Evolutionary conservation across 2,888 invertebrate genomes (phyloP).

Genomic region (Stratiomys singularior): DNA sequence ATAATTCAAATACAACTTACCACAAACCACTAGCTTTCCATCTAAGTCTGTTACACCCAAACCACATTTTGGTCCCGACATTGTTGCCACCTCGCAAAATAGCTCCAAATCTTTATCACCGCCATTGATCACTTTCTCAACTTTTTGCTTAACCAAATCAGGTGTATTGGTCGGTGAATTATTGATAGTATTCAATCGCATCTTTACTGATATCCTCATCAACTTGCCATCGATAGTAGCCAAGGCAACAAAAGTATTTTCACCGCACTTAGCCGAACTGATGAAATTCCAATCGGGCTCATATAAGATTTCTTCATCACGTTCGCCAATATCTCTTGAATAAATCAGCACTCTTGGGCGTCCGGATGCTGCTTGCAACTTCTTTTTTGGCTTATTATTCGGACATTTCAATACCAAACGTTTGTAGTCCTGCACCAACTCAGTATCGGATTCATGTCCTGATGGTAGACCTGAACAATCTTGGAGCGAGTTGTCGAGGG

Average conservation of each 20-base stretch:
- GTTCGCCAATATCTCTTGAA: slow-evolving; percentile 68
- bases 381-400: slow-evolving; percentile 58
- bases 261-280: slow-evolving; percentile 70
- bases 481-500: slow-evolving; percentile 78
- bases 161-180: slow-evolving; percentile 59
- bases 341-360: slow-evolving; percentile 73
- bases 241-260: slow-evolving; percentile 73
- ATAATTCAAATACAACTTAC: slow-evolving; percentile 38
- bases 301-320: slow-evolving; percentile 53
- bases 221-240: slow-evolving; percentile 73
- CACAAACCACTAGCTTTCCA: slow-evolving; percentile 80
- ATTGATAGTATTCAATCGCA: slow-evolving; percentile 67
- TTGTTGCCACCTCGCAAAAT: slow-evolving; percentile 70
- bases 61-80: slow-evolving; percentile 78
- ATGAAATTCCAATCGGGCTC: slow-evolving; percentile 74
- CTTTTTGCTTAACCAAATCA: slow-evolving; percentile 28
- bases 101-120: slow-evolving; percentile 64
- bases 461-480: slow-evolving; percentile 82
- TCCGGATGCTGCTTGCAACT: slow-evolving; percentile 69
- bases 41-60: slow-evolving; percentile 78
- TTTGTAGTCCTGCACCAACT: slow-evolving; percentile 82
- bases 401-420: slow-evolving; percentile 64
- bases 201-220: slow-evolving; percentile 71
- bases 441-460: slow-evolving; percentile 72
- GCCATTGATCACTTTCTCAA: slow-evolving; percentile 11